phyloP scores from a whole-genome alignment of 2,888 invertebrate species.

The Apamea monoglypha region DNA sequence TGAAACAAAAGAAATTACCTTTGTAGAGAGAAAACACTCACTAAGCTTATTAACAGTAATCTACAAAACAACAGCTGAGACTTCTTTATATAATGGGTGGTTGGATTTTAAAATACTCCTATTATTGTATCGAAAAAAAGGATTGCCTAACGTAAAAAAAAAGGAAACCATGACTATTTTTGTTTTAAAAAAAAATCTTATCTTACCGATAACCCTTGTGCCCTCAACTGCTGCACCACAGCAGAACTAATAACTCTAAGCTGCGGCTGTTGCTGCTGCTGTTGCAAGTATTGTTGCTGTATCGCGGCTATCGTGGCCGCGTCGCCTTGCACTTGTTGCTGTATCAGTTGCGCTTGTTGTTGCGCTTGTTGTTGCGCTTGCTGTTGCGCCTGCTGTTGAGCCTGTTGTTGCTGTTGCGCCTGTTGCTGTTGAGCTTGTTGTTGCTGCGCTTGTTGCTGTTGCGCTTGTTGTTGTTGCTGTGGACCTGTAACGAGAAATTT shows the following conservation, averaged over 20 bases:
- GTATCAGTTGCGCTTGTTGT: constrained; percentile 81
- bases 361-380: constrained; percentile 75
- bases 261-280: constrained; percentile 90
- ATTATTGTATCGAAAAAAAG: neutral
- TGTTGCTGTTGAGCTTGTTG: constrained; percentile 63
- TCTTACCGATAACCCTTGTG: constrained; percentile 85
- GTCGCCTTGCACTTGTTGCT: constrained; percentile 86
- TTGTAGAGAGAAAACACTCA: neutral
- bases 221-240: constrained; percentile 90
- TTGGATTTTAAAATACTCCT: neutral
- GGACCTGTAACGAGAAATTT: constrained; percentile 60
- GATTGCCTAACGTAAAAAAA: neutral
- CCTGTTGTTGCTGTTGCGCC: constrained; percentile 77
- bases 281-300: constrained; percentile 87
- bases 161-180: neutral
- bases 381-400: constrained; percentile 74
- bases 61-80: neutral
- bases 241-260: constrained; percentile 91
- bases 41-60: neutral
- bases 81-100: neutral
- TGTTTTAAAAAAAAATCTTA: neutral
- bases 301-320: constrained; percentile 87
- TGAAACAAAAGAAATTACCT: constrained; percentile 66
- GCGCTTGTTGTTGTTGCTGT: constrained; percentile 68
- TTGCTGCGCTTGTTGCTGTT: constrained; percentile 66